These are phyloP conservation scores for Chrysochloris asiatica DNA, from an alignment of 2,113 vertebrate species.

Conservation along the genomic window DNA sequence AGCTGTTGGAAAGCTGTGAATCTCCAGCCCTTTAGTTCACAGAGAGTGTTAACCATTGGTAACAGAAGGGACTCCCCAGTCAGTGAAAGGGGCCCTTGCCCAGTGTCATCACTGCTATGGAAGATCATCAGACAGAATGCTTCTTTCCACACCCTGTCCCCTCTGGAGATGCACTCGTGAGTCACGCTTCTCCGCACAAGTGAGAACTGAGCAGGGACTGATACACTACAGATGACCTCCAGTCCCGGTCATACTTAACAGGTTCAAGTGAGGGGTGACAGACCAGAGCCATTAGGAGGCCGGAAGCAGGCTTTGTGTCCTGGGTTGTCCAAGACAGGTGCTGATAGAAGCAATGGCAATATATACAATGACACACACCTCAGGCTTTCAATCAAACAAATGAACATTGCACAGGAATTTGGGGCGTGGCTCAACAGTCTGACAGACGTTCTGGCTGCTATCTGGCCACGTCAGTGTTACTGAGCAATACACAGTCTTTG, in stretches of 20 bases:
- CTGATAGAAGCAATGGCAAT: accelerated
- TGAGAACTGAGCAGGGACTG: not conserved
- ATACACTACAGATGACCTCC: accelerated
- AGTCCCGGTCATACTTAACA: too few species aligned
- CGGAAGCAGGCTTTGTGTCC: not conserved
- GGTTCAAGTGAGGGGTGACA: not conserved
- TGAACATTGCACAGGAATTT: accelerated
- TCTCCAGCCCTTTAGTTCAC: not conserved
- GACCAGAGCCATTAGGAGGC: not conserved
- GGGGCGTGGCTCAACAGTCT: not conserved
- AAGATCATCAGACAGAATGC: accelerated
- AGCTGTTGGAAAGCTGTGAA: too few species aligned
- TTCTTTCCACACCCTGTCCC: accelerated
- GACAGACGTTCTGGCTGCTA: accelerated
- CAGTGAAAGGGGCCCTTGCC: not conserved
- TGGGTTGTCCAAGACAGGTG: not conserved
- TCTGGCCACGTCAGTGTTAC: not conserved
- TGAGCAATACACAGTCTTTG: not conserved
- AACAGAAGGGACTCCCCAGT: not conserved
- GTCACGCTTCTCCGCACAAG: accelerated
- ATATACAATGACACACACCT: accelerated
- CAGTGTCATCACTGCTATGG: accelerated
- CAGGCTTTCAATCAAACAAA: accelerated
- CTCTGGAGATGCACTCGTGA: accelerated
- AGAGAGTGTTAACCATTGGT: not conserved